Conservation (phyloP, 2,797 vertebrate genomes). For the Melanotaenia maccullochi region DNA sequence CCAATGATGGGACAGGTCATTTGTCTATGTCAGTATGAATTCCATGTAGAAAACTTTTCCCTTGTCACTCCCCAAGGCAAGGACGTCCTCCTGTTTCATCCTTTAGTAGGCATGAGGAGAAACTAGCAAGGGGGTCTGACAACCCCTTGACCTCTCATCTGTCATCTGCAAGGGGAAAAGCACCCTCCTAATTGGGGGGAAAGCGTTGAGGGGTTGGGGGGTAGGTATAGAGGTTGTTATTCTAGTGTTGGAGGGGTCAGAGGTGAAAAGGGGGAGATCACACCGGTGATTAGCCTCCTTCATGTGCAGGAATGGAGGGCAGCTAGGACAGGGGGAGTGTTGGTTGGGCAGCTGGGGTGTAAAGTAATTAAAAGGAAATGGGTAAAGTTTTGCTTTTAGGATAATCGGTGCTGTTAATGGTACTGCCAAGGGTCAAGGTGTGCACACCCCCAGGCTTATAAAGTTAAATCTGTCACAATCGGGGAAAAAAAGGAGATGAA, state of each 20-base stretch:
- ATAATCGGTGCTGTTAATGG: slow-evolving; percentile 27
- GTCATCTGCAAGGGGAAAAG: slow-evolving; percentile 78
- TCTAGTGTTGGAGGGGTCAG: slow-evolving; percentile 78
- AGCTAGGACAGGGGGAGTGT: slow-evolving; percentile 20
- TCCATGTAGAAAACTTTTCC: slow-evolving; percentile 55
- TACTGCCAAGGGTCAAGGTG: slow-evolving; percentile 23
- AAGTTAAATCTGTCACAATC: slow-evolving; percentile 7
- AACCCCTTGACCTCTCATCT: slow-evolving; percentile 81
- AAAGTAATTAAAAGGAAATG: slow-evolving; percentile 61
- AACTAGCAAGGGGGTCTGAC: slow-evolving; percentile 76
- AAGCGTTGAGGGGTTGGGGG: slow-evolving; percentile 50
- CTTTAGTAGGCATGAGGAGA: slow-evolving; percentile 54
- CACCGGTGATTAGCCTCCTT: slow-evolving; percentile 78
- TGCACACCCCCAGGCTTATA: slow-evolving; percentile 24
- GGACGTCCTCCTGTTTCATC: slow-evolving; percentile 68
- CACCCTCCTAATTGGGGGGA: slow-evolving; percentile 76
- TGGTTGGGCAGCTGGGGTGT: slow-evolving; percentile 58
- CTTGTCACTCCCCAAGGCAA: slow-evolving; percentile 55
- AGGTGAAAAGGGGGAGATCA: slow-evolving; percentile 79
- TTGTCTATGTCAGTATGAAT: slow-evolving; percentile 63
- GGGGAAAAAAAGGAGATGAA: neutral
- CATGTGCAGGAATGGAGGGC: slow-evolving; percentile 60
- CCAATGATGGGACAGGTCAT: slow-evolving; percentile 54
- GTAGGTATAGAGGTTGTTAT: slow-evolving; percentile 76
- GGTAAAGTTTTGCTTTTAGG: slow-evolving; percentile 21